Percentiles rank a stretch among this genome's conserved stretches.
These are phyloP conservation scores for Spondyliosoma cantharus DNA, from an alignment of 2,797 vertebrate species.

Conservation along the genomic window DNA sequence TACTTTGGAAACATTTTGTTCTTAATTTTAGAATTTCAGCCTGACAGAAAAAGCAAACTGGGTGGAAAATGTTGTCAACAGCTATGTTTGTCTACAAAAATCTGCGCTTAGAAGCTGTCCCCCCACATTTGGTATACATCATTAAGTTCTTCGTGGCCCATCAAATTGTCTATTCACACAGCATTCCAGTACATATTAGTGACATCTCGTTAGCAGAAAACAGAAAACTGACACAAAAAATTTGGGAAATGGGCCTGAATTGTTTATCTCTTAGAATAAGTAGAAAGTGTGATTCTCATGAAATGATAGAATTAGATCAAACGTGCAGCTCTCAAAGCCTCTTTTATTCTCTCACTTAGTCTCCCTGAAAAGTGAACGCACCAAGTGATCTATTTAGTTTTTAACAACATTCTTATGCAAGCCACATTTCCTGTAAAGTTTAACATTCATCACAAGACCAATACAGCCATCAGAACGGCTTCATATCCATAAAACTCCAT, in stretches of 20 bases:
- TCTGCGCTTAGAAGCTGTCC: conserved; percentile 82
- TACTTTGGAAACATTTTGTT: conserved; percentile 78
- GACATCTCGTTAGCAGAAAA: conserved; percentile 87
- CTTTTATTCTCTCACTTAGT: conserved; percentile 37
- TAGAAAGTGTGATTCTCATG: conserved; percentile 78
- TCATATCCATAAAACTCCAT: conserved; percentile 78
- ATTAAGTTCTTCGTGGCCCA: conserved; percentile 85
- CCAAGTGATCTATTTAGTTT: conserved; percentile 51
- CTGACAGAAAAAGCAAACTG: conserved; percentile 80
- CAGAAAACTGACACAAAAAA: conserved; percentile 86
- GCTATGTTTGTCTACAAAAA: conserved; percentile 82
- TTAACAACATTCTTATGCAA: conserved; percentile 38
- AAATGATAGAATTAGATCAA: conserved; percentile 75
- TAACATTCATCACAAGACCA: conserved; percentile 69
- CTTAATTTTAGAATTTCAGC: conserved; percentile 81
- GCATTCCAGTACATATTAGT: conserved; percentile 88
- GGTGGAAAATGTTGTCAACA: conserved; percentile 84
- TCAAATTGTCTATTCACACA: conserved; percentile 83
- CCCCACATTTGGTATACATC: conserved; percentile 86
- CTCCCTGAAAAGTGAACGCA: conserved; percentile 40
- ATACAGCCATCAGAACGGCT: conserved; percentile 69
- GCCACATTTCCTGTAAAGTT: conserved; percentile 67
- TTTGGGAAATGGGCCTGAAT: conserved; percentile 78
- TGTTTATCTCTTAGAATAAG: conserved; percentile 79
- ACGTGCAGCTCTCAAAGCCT: conserved; percentile 35